These are phyloP conservation scores for Petrocephalus schoutedeni DNA, from an alignment of 2,797 vertebrate species.

Conservation along the genomic window DNA sequence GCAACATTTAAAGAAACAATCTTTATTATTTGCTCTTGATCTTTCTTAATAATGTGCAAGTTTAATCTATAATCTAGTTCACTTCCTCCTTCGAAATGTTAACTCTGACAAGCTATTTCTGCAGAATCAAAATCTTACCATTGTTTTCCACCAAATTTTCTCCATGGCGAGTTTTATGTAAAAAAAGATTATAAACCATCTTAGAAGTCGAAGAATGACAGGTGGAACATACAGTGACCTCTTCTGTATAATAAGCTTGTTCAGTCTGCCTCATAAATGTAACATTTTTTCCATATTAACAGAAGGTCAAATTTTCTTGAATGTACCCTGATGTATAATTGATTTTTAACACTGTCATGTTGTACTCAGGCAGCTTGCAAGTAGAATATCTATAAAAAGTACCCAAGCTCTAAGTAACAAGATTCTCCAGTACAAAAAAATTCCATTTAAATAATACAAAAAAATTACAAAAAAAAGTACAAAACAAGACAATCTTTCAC, in stretches of 20 bases:
- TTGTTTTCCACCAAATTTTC: background rate
- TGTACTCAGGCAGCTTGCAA: background rate
- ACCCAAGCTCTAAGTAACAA: background rate
- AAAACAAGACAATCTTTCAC: constrained; percentile 2
- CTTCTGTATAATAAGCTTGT: background rate
- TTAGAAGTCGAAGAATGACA: background rate
- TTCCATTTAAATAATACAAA: constrained; percentile 10
- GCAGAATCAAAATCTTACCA: background rate
- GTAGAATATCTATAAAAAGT: background rate
- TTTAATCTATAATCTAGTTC: background rate
- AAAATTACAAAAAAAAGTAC: background rate
- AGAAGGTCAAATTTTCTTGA: background rate
- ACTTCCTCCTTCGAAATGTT: background rate
- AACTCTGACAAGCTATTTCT: background rate
- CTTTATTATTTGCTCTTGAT: background rate
- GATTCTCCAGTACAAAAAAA: background rate
- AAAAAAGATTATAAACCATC: background rate
- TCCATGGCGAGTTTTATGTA: background rate
- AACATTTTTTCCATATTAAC: background rate
- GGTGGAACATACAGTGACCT: background rate
- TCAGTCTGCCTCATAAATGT: background rate
- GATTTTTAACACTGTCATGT: background rate
- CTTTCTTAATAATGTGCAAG: background rate
- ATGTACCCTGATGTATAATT: background rate
- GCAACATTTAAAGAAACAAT: background rate